Conservation (phyloP, 2,113 vertebrate genomes). For the Numida meleagris region DNA sequence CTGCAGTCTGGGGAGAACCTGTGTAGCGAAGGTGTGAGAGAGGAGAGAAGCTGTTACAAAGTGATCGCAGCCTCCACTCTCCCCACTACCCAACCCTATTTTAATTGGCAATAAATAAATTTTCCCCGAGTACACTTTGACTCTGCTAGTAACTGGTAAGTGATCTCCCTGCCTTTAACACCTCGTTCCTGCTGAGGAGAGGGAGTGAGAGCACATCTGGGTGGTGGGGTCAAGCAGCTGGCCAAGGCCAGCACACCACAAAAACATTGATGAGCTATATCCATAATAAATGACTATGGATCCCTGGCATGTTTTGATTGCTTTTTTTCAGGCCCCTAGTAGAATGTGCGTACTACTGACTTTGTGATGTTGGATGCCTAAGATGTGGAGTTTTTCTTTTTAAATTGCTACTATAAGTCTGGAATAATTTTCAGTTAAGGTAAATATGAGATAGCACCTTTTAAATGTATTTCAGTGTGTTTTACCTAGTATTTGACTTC, state of each 20-base stretch:
- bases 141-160: not conserved
- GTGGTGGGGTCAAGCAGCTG: not conserved
- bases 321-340: not conserved
- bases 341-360: rapidly evolving
- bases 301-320: not conserved
- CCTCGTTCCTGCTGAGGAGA: not conserved
- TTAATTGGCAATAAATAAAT: not conserved
- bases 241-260: not conserved
- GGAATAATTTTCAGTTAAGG: not conserved
- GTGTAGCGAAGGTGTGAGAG: rapidly evolving
- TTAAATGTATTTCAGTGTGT: not conserved
- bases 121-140: not conserved
- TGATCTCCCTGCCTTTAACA: not conserved
- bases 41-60: not conserved
- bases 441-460: not conserved
- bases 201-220: not conserved
- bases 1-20: not conserved
- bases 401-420: not conserved
- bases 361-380: not conserved
- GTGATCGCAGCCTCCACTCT: rapidly evolving
- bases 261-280: not conserved
- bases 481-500: not conserved
- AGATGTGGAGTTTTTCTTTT: not conserved
- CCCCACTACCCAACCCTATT: not conserved
- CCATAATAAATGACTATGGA: not conserved